phyloP scores from a whole-genome alignment of 2,888 invertebrate genomes.

The Malthinus flaveolus region DNA sequence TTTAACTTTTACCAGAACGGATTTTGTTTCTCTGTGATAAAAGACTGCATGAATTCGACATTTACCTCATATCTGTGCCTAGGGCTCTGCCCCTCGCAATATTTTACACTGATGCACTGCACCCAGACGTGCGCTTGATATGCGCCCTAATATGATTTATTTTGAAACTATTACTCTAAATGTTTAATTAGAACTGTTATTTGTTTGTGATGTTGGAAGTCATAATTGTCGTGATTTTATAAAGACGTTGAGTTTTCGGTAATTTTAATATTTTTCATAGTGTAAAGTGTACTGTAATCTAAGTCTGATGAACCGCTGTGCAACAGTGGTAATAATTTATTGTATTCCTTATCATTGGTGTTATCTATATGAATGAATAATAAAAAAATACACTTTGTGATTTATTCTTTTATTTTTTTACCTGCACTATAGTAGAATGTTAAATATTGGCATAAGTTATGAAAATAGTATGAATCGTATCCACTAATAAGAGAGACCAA shows the following conservation, averaged over 20 bases:
- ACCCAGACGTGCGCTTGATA: conserved; percentile 19
- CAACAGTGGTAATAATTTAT: conserved; percentile 48
- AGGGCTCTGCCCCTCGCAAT: conserved; percentile 50
- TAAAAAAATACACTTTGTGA: conserved; percentile 14
- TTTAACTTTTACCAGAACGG: conserved; percentile 20
- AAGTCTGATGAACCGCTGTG: conserved; percentile 51
- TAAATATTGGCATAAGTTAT: too few species aligned
- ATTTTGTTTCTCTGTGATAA: conserved; percentile 54
- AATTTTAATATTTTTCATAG: conserved; percentile 41
- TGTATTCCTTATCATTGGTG: conserved; percentile 50
- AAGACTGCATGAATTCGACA: conserved; percentile 46
- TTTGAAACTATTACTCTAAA: conserved; percentile 15
- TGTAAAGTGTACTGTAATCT: conserved; percentile 50
- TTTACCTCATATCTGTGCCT: conserved; percentile 57
- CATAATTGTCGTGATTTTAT: conserved; percentile 39
- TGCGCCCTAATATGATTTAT: conserved; percentile 8
- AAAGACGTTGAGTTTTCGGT: conserved; percentile 35
- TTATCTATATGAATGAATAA: conserved; percentile 35
- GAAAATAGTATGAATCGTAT: too few species aligned
- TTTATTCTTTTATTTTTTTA: conserved; percentile 1
- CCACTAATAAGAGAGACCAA: too few species aligned
- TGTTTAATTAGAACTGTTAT: conserved; percentile 23
- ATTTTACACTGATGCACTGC: conserved; percentile 35
- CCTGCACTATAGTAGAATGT: too few species aligned
- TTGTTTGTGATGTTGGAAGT: conserved; percentile 27